A percentile compares a stretch with the other conserved stretches of the same genome.
Evolutionary conservation across 2,888 invertebrate species (phyloP).

Genomic region (Byasa hedistus): DNA sequence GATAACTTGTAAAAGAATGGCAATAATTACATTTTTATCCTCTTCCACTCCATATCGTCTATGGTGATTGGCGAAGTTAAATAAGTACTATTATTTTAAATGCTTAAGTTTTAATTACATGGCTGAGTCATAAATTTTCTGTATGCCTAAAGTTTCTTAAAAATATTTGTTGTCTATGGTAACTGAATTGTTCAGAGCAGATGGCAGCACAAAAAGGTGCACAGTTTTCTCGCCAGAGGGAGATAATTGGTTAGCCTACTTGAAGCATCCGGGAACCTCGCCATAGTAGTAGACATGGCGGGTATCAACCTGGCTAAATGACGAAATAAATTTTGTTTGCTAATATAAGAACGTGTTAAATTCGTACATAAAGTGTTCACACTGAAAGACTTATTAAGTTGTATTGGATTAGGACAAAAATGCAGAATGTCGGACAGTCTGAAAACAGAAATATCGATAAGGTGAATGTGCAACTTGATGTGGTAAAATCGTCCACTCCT

Average conservation of each 20-base stretch:
- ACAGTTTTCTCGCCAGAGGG: constrained; percentile 65
- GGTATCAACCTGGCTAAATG: constrained; percentile 85
- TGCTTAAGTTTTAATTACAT: too few species aligned
- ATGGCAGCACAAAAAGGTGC: constrained; percentile 66
- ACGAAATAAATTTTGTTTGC: constrained; percentile 81
- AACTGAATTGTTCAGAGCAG: constrained; percentile 50
- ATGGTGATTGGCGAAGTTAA: constrained; percentile 1
- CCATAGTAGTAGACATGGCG: constrained; percentile 91
- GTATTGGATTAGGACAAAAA: constrained; percentile 86
- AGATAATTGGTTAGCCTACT: constrained; percentile 78
- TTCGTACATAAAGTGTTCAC: constrained; percentile 77
- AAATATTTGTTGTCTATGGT: constrained; percentile 32
- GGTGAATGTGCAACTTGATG: constrained; percentile 86
- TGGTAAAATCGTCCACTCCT: constrained; percentile 88
- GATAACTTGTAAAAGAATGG: too few species aligned
- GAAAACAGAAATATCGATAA: constrained; percentile 91
- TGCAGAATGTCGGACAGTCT: constrained; percentile 95
- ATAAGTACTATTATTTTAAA: neutral
- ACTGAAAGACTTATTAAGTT: constrained; percentile 78
- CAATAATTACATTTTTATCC: too few species aligned
- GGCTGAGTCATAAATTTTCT: neutral
- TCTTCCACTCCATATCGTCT: neutral
- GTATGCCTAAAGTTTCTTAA: neutral
- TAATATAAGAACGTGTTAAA: constrained; percentile 79
- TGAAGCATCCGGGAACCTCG: constrained; percentile 84